phyloP scores from a whole-genome alignment of 2,888 invertebrate genomes.

The Tetragonula carbonaria region DNA sequence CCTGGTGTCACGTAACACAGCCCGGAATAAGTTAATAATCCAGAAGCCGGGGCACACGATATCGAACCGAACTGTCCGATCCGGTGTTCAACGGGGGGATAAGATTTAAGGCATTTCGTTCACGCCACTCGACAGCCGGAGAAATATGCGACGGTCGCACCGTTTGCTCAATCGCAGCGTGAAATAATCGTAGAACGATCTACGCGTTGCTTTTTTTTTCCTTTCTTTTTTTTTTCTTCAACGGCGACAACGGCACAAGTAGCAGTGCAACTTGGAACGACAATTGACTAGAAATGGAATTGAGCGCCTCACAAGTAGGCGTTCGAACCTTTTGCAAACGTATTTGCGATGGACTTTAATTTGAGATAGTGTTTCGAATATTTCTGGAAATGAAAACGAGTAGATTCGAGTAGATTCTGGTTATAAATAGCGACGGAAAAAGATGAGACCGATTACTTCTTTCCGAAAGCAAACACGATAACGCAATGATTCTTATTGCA shows the following conservation, averaged over 20 bases:
- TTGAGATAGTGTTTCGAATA: no score
- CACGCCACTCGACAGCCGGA: conserved; percentile 44
- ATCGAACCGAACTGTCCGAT: neutral
- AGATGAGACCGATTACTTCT: no score
- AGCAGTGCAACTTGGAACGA: conserved; percentile 26
- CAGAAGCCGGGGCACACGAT: conserved; percentile 9
- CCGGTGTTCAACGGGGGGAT: conserved; percentile 20
- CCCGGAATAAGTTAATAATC: conserved; percentile 55
- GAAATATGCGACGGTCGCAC: conserved; percentile 51
- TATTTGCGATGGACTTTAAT: no score
- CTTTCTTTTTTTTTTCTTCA: conserved; percentile 25
- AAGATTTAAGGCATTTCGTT: conserved; percentile 59
- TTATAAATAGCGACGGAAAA: no score
- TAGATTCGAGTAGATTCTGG: no score
- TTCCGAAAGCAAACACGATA: no score
- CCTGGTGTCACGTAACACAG: conserved; percentile 36
- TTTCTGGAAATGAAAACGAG: no score
- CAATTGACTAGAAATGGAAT: conserved; percentile 27
- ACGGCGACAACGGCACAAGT: neutral
- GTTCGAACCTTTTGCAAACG: no score
- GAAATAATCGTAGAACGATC: conserved; percentile 58
- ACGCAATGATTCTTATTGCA: no score
- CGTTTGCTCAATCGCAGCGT: conserved; percentile 54
- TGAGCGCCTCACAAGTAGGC: no score
- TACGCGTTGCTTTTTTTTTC: conserved; percentile 15